A percentile compares a stretch with the other conserved stretches of the same genome.
These are phyloP conservation scores for Potorous gilbertii DNA, from an alignment of 2,797 vertebrate genomes.

Conservation along the genomic window DNA sequence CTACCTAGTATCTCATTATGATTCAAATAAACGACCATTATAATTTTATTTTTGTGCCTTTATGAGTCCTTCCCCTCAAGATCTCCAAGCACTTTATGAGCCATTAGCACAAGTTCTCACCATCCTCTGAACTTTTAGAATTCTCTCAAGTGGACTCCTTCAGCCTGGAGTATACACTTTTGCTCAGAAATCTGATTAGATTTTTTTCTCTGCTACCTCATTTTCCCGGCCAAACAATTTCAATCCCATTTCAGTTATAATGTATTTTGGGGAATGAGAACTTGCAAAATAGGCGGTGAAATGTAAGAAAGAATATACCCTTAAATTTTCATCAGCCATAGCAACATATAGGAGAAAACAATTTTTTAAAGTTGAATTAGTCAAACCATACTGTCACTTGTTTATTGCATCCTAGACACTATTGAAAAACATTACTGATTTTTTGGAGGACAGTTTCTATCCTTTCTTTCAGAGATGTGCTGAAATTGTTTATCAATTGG, in stretches of 20 bases:
- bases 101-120: no score
- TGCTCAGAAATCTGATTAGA: neutral
- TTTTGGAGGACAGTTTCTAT: neutral
- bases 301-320: neutral
- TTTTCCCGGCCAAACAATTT: neutral
- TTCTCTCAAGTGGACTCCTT: constrained; percentile 30
- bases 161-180: neutral
- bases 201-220: neutral
- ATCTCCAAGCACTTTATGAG: constrained; percentile 9
- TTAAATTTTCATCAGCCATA: neutral
- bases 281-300: neutral
- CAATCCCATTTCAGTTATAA: neutral
- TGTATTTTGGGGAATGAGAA: neutral
- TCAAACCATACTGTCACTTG: neutral
- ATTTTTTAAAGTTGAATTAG: neutral
- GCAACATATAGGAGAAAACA: neutral
- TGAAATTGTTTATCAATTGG: neutral
- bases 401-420: neutral
- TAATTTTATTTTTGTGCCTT: neutral
- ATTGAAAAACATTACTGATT: neutral
- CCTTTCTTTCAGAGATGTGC: neutral
- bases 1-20: neutral
- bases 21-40: neutral
- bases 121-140: neutral
- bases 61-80: neutral